Base-by-base conservation (phyloP, 2,113 vertebrate species). In the Odocoileus hemionus region DNA sequence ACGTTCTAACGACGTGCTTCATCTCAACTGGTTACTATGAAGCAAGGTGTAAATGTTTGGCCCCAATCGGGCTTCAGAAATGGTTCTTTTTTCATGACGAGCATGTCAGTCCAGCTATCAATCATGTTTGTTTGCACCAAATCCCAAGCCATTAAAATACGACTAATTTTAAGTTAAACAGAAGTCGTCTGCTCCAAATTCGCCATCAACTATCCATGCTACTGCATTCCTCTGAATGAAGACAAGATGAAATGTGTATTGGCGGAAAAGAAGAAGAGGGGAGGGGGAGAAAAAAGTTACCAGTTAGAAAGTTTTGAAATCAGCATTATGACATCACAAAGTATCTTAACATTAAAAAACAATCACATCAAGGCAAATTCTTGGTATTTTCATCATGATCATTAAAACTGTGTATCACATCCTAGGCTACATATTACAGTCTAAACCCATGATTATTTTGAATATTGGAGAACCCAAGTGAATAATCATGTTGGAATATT, bases 191-290 rank as follows among this genome's bases (percentile, higher is more conserved):
- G 98, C 98, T 99, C 99, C 98, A 94, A 98, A 99, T 98, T 99
- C 98, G 99, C 99, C 99, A 99, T 99, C 99, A 99, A 99, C 99
- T 99, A 99, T 99, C 99, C 99, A 99, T 99, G 99, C 99, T 99
- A 99, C 99, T 99, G 99, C 99, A 99, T 99, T 99, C 99, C 99
- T 99, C 98, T 98, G 99, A 97, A 94, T 95, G 98, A 98, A 98
- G 98, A 98, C 86, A 96, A 97, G 96, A 95, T 84, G 96, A 96
- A 97, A 98, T 90, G 97, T 30, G 21, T 78, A 76, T 33, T n/a
- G 58, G 21, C 86, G 30, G 15, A 26, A 28, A 43, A 84, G 79
- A 33, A 55, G 30, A 52, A 95, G 36, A 82, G 23, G 70, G 57
- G 92, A 92, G 79, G 79, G 92, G 36, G 67, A 82, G 74, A 85